Evolutionary conservation across 2,888 invertebrate species (phyloP).

Genomic region (Scotopteryx bipunctaria): DNA sequence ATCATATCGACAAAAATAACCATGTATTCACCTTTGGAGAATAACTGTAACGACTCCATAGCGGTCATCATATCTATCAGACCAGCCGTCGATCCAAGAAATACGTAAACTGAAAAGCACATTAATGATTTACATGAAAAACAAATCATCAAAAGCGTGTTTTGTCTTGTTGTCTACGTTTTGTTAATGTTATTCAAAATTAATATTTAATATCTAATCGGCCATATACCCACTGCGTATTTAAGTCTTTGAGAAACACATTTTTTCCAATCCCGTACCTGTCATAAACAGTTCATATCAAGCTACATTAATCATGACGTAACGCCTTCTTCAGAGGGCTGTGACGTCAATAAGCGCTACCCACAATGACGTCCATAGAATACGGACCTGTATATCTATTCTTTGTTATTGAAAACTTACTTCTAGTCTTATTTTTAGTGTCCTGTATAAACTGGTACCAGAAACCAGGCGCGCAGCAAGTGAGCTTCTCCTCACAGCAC

Average conservation of each 20-base stretch:
- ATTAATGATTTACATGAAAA: too few relatives aligned
- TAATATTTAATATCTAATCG: too few relatives aligned
- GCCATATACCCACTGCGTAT: too few relatives aligned
- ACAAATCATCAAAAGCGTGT: too few relatives aligned
- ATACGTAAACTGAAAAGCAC: conserved; percentile 96
- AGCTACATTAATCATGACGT: not conserved
- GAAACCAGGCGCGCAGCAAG: conserved; percentile 90
- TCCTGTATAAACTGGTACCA: conserved; percentile 94
- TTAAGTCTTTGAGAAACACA: not conserved
- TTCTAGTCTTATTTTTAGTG: conserved; percentile 93
- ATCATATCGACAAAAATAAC: conserved; percentile 97
- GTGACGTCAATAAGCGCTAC: conserved; percentile 5
- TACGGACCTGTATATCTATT: not conserved
- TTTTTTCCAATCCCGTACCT: not conserved
- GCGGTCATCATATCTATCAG: conserved; percentile 95
- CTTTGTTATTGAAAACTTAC: conserved; percentile 73
- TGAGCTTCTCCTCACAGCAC: conserved; percentile 89
- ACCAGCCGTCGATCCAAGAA: conserved; percentile 93
- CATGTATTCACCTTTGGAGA: conserved; percentile 96
- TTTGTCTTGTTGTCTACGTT: too few relatives aligned
- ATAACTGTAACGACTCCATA: conserved; percentile 94
- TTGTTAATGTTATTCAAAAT: too few relatives aligned
- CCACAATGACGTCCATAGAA: conserved; percentile 1
- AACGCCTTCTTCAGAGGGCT: not conserved
- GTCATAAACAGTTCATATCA: not conserved